Base-by-base conservation (phyloP, 2,888 invertebrate species). In the Tridacna gigas region DNA sequence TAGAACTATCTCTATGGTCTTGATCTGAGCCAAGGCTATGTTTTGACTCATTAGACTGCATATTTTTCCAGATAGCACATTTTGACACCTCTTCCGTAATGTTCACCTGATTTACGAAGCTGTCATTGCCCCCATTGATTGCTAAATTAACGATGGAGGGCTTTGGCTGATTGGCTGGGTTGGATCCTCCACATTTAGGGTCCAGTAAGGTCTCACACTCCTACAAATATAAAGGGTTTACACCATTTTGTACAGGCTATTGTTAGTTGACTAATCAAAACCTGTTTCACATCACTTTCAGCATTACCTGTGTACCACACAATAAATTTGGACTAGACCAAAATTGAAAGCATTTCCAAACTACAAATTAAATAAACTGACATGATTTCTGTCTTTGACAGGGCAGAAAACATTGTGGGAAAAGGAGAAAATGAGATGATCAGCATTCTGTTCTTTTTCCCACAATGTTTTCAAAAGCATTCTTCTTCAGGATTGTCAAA, bases 61-160 rank as follows among this genome's bases (percentile, higher is more conserved):
- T 89, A 25, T 90, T 92, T 78, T 91, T 92, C 99, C 99, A 99
- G 93, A 99, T 97, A 51, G 98, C 97, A 47, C 97, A 97, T 95
- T 97, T 97, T 94, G 98, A 97, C 80, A 99, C 97, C 95, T 99
- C 99, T 94, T 99, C 98, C 11, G 98, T 97, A 93, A 98, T 95
- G 92, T 93, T 94, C 89, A 94, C 90, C 56, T 90, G 83, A 63
- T 82, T 83, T 61, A 92, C 89, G 13, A 90, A 87, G 65, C 84
- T 85, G 77, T 87, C 87, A 11, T 69, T 80, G 11, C 83, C 84
- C 7, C 83, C 87, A 37, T 84, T 85, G 26, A 87, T 79, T 79
- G 87, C 84, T 37, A 87, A 25, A 51, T 87, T 85, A 13, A 87
- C 48, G 15, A 87, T 87, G 51, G 84, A 84, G 15, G 79, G 69